phyloP scores from a whole-genome alignment of 2,888 invertebrate species.

The Lasioglossum calceatum region DNA sequence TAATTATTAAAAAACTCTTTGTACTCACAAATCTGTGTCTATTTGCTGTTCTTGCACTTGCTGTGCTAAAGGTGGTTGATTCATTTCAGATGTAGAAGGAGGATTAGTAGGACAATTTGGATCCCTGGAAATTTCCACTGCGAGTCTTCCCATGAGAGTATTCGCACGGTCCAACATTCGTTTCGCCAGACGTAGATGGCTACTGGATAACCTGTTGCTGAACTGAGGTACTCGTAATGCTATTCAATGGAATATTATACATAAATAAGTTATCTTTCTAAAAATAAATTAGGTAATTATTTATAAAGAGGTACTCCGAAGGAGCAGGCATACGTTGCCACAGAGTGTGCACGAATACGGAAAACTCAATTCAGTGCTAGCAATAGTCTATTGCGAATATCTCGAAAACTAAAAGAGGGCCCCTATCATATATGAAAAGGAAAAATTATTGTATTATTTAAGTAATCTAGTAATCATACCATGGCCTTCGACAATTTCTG shows the following conservation, averaged over 20 bases:
- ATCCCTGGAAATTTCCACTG: slow-evolving; percentile 71
- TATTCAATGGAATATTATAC: slow-evolving; percentile 50
- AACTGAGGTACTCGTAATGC: slow-evolving; percentile 85
- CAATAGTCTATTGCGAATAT: too few relatives aligned
- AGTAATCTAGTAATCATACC: slow-evolving; percentile 60
- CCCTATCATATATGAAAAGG: too few relatives aligned
- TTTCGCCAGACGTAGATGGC: slow-evolving; percentile 85
- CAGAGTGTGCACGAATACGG: too few relatives aligned
- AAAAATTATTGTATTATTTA: not conserved
- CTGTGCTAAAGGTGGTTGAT: slow-evolving; percentile 80
- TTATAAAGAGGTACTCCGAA: too few relatives aligned
- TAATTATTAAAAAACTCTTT: not conserved
- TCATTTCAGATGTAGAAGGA: slow-evolving; percentile 58
- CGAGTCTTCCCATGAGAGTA: slow-evolving; percentile 84
- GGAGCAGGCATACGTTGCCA: too few relatives aligned
- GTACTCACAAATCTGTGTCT: slow-evolving; percentile 68
- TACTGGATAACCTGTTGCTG: slow-evolving; percentile 85
- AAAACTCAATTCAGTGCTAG: too few relatives aligned
- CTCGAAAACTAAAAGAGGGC: too few relatives aligned
- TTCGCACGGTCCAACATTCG: slow-evolving; percentile 85
- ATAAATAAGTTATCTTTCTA: not conserved
- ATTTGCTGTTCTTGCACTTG: slow-evolving; percentile 74
- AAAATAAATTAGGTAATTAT: not conserved
- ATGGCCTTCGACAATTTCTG: slow-evolving; percentile 82
- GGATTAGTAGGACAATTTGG: slow-evolving; percentile 71